Conservation (phyloP, 2,888 invertebrate species). For the Drosophila colorata region DNA sequence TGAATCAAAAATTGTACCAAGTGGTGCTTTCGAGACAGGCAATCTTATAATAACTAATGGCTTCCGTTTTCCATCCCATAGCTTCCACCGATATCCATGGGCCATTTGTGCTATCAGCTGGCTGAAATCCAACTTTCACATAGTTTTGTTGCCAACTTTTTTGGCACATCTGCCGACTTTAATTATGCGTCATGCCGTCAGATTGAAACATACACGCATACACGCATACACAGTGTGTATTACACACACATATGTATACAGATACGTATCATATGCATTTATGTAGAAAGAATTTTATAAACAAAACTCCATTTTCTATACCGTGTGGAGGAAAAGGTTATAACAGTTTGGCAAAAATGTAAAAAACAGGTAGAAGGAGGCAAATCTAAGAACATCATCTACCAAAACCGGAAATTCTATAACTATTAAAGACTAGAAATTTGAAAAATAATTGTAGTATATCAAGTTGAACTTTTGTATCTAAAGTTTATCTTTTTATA, state of each 20-base stretch:
- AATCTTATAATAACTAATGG: constrained; percentile 46
- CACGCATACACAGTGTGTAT: too few species aligned
- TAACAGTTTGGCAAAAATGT: neutral
- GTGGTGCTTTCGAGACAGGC: constrained; percentile 2
- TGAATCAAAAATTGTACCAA: constrained; percentile 30
- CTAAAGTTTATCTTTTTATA: too few species aligned
- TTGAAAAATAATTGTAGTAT: too few species aligned
- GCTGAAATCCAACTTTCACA: constrained; percentile 54
- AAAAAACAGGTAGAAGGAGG: too few species aligned
- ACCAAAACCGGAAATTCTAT: too few species aligned
- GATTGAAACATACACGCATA: constrained; percentile 11
- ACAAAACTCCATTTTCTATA: neutral
- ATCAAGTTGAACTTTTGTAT: too few species aligned
- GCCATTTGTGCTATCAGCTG: constrained; percentile 51
- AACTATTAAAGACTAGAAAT: too few species aligned
- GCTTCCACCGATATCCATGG: constrained; percentile 14
- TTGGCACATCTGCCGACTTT: constrained; percentile 59
- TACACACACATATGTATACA: neutral
- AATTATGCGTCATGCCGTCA: constrained; percentile 71
- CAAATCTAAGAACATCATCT: too few species aligned
- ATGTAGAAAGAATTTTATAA: too few species aligned
- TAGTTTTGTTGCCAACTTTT: constrained; percentile 51
- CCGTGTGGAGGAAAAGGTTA: neutral
- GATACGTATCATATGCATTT: neutral
- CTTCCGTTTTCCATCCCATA: constrained; percentile 28